Conservation (phyloP, 1,140 invertebrate genomes). For the Drosophila subpulchrella region DNA sequence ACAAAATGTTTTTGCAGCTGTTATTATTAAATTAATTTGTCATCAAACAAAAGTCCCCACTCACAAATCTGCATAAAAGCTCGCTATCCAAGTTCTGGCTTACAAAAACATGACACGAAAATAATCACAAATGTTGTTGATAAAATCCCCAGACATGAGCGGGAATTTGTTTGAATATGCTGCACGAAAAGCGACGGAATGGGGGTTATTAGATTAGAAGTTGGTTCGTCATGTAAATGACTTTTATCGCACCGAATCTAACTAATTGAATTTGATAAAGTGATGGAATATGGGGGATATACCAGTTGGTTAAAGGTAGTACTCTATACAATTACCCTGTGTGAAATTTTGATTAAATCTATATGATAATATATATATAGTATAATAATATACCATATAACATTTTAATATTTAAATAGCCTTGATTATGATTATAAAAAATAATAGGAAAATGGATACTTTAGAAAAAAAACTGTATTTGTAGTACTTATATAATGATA, state of each 20-base stretch:
- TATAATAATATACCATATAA: too few relatives aligned
- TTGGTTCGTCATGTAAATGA: slow-evolving; percentile 69
- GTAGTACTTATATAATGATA: not conserved
- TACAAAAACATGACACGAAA: slow-evolving; percentile 70
- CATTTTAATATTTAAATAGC: too few relatives aligned
- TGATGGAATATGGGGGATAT: slow-evolving; percentile 21
- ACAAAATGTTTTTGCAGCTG: slow-evolving; percentile 80
- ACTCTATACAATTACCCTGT: slow-evolving; percentile 18
- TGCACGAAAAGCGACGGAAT: not conserved
- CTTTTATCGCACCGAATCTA: slow-evolving; percentile 54
- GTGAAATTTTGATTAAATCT: not conserved
- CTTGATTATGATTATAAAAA: too few relatives aligned
- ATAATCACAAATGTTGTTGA: slow-evolving; percentile 77
- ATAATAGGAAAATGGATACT: too few relatives aligned
- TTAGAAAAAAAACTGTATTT: too few relatives aligned
- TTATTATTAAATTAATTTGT: slow-evolving; percentile 82
- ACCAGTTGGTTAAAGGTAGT: not conserved
- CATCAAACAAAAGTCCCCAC: slow-evolving; percentile 69
- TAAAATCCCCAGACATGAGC: slow-evolving; percentile 52
- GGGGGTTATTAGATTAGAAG: slow-evolving; percentile 38
- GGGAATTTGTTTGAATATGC: slow-evolving; percentile 39
- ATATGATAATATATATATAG: too few relatives aligned
- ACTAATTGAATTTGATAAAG: slow-evolving; percentile 76
- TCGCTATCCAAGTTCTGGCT: slow-evolving; percentile 25
- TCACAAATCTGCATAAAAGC: slow-evolving; percentile 75